Conservation (phyloP, 2,888 invertebrate species). For the Lottia gigantea region DNA sequence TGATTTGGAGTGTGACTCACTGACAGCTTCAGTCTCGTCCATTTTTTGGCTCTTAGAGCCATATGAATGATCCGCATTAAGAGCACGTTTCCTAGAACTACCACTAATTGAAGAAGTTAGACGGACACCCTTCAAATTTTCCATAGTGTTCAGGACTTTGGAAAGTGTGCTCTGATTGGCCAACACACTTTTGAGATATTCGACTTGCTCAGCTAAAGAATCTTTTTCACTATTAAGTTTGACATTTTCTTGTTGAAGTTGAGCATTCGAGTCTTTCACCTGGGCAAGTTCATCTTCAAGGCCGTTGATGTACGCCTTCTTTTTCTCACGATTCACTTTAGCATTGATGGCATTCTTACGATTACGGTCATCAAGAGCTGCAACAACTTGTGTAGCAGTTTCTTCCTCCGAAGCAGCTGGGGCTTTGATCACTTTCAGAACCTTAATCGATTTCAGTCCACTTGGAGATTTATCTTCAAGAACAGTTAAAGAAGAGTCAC, state of each 20-base stretch:
- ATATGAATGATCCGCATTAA: constrained; percentile 52
- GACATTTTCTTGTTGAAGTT: constrained; percentile 33
- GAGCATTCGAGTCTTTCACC: constrained; percentile 44
- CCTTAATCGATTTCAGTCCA: constrained; percentile 27
- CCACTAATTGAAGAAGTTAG: constrained; percentile 42
- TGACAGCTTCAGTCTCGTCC: constrained; percentile 21
- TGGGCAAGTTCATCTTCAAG: constrained; percentile 51
- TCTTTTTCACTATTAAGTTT: constrained; percentile 34
- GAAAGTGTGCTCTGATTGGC: constrained; percentile 61
- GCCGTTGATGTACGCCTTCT: constrained; percentile 57
- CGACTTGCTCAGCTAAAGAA: constrained; percentile 53
- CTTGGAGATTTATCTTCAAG: not conserved
- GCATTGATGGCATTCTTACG: constrained; percentile 60
- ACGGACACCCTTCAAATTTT: constrained; percentile 47
- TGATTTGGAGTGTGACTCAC: constrained; percentile 19
- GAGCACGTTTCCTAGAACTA: constrained; percentile 40
- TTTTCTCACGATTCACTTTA: constrained; percentile 59
- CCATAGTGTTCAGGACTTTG: constrained; percentile 55
- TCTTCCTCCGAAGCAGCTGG: constrained; percentile 24
- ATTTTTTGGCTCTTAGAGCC: constrained; percentile 29
- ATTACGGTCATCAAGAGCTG: constrained; percentile 50
- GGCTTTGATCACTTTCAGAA: constrained; percentile 47
- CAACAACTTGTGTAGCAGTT: constrained; percentile 35
- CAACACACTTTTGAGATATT: constrained; percentile 59
- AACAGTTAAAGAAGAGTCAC: not conserved